Base-by-base conservation (phyloP, 2,888 invertebrate genomes). In the Cheilosia urbana region DNA sequence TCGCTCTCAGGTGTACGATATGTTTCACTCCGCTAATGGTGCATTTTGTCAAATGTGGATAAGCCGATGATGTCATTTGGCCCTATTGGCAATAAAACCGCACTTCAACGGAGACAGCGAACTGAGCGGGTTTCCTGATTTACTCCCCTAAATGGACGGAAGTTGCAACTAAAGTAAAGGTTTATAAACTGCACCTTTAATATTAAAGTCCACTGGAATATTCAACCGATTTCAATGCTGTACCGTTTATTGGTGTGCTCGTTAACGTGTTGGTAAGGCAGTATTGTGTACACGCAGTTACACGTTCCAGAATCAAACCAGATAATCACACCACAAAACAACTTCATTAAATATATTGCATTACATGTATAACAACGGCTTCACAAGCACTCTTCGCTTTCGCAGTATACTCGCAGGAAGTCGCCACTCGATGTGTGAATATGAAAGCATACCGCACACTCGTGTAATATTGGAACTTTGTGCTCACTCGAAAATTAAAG, bases 291-390 rank as follows among this genome's bases (percentile, higher is more conserved):
- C 37, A 37, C 13, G 37, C 37, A 37, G 37, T 37, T 37, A 37
- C 37, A 37, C 37, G 37, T 37, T 13, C 37, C 13, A 37, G 37
- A 53, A 34, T 53, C 62, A 62, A 42, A 62, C 62, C 72, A 42
- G 42, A 73, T 73, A 53, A 73, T 63, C 72, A 53, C 72, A 45
- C 72, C 62, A 21, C 72, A 73, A 62, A 73, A 62, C 62, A 73
- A 63, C 62, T 47, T 62, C 72, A 73, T 73, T 62, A 73, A 73
- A 73, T 62, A 73, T 62, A 62, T 60, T 37, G 49, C 49, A 60
- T 62, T 42, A 51, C 72, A 60, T 58, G 71, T 37, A 37, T 71
- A 58, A 71, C 71, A 71, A 62, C 53, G 42, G 53, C 62, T 45
- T 51, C 40, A 62, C 27, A 71, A 72, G 60, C 42, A 62, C 72